Percentiles rank a stretch among this genome's conserved stretches.
phyloP scores from a whole-genome alignment of 2,113 vertebrate species.

The Cyanoramphus novaezelandiae region DNA sequence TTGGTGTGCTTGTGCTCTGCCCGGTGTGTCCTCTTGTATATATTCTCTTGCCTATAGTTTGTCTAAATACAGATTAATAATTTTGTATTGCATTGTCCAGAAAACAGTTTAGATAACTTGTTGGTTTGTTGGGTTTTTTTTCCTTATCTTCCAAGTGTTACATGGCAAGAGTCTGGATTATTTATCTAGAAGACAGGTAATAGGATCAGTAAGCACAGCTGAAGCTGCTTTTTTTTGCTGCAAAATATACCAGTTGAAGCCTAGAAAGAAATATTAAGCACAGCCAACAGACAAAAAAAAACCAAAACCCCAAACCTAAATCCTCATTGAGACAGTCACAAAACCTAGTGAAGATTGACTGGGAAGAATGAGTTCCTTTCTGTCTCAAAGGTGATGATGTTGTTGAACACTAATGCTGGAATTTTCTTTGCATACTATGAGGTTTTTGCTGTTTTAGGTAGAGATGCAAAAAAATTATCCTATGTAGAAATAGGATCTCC shows the following conservation, averaged over 20 bases:
- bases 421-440: neutral
- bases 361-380: neutral
- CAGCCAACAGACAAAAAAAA: neutral
- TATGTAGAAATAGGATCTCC: neutral
- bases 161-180: neutral
- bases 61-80: neutral
- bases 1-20: neutral
- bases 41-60: neutral
- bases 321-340: neutral
- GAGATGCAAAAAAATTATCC: neutral
- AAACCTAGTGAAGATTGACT: neutral
- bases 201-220: neutral
- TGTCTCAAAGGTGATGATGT: neutral
- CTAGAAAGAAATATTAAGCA: neutral
- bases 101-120: neutral
- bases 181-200: neutral
- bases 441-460: neutral
- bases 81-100: neutral
- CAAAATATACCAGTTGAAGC: neutral
- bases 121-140: neutral
- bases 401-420: neutral
- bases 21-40: fast-evolving
- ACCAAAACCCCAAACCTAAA: neutral
- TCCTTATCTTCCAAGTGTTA: neutral
- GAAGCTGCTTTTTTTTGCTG: neutral